phyloP scores from a whole-genome alignment of 2,797 vertebrate genomes.

The Hipposideros larvatus region DNA sequence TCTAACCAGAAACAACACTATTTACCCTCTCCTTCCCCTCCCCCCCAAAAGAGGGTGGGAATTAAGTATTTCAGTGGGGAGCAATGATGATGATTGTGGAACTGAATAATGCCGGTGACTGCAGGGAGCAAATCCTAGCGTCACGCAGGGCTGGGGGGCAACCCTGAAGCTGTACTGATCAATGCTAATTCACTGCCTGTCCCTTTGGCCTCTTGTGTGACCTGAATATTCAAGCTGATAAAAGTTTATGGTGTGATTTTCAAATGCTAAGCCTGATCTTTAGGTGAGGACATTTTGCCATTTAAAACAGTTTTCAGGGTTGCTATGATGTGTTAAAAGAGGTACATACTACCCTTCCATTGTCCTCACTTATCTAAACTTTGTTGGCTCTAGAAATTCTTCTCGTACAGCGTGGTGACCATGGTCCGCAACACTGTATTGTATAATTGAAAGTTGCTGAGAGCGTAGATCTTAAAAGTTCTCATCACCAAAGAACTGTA shows the following conservation, averaged over 20 bases:
- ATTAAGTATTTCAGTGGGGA: neutral
- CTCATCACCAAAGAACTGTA: neutral
- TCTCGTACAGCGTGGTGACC: neutral
- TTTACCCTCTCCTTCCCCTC: fast-evolving
- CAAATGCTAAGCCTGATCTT: neutral
- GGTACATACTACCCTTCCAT: neutral
- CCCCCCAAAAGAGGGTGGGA: neutral
- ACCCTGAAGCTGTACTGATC: neutral
- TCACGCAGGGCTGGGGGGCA: neutral
- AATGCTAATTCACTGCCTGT: neutral
- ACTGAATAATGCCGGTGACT: too few relatives aligned
- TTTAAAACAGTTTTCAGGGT: neutral
- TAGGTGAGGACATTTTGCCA: neutral
- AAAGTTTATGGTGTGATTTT: neutral
- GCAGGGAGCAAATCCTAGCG: neutral
- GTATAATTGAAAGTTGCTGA: neutral
- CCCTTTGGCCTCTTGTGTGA: neutral
- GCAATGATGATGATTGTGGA: neutral
- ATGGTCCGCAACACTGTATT: neutral
- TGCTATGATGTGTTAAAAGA: neutral
- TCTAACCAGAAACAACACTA: neutral
- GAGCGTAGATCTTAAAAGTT: neutral
- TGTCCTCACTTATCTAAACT: neutral
- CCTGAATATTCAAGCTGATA: neutral
- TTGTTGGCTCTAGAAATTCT: neutral